Base-by-base conservation (phyloP, 2,113 vertebrate species). In the Xenopus laevis region DNA sequence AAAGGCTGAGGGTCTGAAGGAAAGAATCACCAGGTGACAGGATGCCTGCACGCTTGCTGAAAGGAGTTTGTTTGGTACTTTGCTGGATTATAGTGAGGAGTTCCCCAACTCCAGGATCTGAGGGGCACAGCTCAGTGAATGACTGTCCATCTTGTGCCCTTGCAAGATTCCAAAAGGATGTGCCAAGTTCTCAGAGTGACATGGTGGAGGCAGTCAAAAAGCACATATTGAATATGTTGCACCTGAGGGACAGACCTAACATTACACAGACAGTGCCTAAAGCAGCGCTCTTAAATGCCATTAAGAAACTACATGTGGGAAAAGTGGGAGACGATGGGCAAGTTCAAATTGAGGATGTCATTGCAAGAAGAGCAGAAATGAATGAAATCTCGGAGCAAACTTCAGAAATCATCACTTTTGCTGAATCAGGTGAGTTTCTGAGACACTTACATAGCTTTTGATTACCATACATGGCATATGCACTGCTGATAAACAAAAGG, bases 341-440 rank as follows among this genome's bases (percentile, higher is more conserved):
- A 77, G 92, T 98, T 88, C 95, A 98, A 88, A 96, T 99, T 85
- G 95, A 97, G 79, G 90, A 96, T 79, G 90, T 96, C 81, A 92
- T 94, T 82, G 93, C 94, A 65, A 89, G 93, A 83, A 88, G 91
- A 82, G 90, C 90, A 0, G 77, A 92, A 87, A 86, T 87, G 82
- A 89, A 86, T 84, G 89, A 88, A 67, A 83, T 86, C 13, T 91
- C 91, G 86, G 96, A 98, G 82, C 95, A 98, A 85, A 96, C 90
- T 80, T 98, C 96, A 16, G 97, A 99, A 91, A 97, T 99, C 92
- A 98, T 99, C 92, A 99, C 94, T 78, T 99, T 99, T 75, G 96
- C 96, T 0, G 97, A 99, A 87, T 93, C 93, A 98, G 96, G 97
- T 99, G 79, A 86, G 94, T 93, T 83, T 16, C 4, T n/a, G 40